phyloP scores from a whole-genome alignment of 2,113 vertebrate species.

The Anolis carolinensis region DNA sequence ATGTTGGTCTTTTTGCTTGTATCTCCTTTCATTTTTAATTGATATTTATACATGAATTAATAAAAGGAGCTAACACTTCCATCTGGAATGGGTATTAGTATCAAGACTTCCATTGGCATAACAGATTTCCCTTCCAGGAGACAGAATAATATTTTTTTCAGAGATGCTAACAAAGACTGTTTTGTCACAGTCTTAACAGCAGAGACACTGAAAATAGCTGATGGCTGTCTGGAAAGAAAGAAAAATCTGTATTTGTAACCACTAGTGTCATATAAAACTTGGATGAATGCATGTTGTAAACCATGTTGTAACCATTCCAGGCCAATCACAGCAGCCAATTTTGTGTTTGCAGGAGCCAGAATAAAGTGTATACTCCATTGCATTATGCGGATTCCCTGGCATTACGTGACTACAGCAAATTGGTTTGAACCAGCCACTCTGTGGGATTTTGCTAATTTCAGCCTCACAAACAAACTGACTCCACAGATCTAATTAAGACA shows the following conservation, averaged over 20 bases:
- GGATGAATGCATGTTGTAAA: conserved; percentile 21
- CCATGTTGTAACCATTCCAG: neutral
- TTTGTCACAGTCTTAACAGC: neutral
- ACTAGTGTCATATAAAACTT: conserved; percentile 21
- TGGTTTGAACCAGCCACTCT: conserved; percentile 28
- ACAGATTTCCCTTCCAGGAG: neutral
- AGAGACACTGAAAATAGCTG: conserved; percentile 15
- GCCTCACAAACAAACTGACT: conserved; percentile 13
- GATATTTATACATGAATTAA: neutral
- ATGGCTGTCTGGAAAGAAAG: conserved; percentile 15
- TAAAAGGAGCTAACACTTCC: neutral
- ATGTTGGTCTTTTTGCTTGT: neutral
- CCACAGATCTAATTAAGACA: conserved; percentile 39
- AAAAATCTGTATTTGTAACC: conserved; percentile 37
- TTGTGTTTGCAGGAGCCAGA: conserved; percentile 8
- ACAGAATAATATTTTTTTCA: neutral
- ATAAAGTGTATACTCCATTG: conserved; percentile 19
- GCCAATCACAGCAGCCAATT: neutral
- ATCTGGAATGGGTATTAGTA: conserved; percentile 10
- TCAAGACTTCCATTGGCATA: neutral
- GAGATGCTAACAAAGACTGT: conserved; percentile 3
- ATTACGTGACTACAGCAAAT: conserved; percentile 8
- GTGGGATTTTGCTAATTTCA: conserved; percentile 28
- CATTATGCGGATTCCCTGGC: conserved; percentile 25
- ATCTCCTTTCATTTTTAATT: conserved; percentile 3